Percentiles rank a stretch among this genome's conserved stretches.
These are phyloP conservation scores for Kryphioiulus occultus DNA, from an alignment of 2,888 invertebrate species.

Conservation along the genomic window DNA sequence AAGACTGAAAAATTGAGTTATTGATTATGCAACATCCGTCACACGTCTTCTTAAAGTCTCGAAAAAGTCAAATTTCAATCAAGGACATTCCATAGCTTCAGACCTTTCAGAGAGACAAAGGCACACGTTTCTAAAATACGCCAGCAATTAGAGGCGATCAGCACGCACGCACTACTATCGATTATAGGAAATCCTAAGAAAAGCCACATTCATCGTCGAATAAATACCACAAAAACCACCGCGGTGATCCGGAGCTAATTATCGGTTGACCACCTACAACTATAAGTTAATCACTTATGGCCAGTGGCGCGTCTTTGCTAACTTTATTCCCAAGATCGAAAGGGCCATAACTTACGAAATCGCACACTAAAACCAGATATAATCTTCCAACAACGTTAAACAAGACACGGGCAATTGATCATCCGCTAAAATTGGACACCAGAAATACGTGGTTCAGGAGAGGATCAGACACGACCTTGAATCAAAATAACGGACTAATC, in stretches of 20 bases:
- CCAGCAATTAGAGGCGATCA: neutral
- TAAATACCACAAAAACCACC: neutral
- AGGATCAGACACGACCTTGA: neutral
- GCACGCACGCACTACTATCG: neutral
- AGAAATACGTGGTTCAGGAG: neutral
- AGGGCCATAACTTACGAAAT: neutral
- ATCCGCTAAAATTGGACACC: neutral
- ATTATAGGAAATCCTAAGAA: neutral
- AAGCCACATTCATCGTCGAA: neutral
- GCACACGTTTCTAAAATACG: neutral
- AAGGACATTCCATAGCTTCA: neutral
- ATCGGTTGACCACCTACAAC: neutral
- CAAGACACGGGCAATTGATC: neutral
- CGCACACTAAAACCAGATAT: neutral
- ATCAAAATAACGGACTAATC: neutral
- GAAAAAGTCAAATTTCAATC: neutral
- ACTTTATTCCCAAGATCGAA: neutral
- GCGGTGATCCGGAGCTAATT: neutral
- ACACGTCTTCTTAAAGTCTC: neutral
- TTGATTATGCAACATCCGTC: neutral
- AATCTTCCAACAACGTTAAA: neutral
- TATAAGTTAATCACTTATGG: neutral
- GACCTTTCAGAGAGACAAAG: neutral
- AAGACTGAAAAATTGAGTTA: neutral
- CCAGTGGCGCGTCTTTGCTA: neutral